Evolutionary conservation across 2,888 invertebrate genomes (phyloP), one percentile per base, ranked within the genome.

Genomic region (Calameuta pallipes): DNA sequence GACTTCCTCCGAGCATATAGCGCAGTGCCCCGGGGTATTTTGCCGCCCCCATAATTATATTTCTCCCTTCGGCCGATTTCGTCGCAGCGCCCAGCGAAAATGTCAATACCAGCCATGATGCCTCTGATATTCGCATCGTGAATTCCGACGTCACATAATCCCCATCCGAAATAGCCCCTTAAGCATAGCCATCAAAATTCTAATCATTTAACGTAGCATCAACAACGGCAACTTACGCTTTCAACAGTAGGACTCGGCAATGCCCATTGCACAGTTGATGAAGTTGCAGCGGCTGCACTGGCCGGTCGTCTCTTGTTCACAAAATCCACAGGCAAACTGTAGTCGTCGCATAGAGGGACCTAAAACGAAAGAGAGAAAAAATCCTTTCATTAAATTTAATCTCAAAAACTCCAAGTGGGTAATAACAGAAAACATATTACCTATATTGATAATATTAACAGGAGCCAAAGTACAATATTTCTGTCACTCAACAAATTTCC

Each of bases 261-360:
- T 76, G 92, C 92, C 92, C 93, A 94, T 93, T 96, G 92, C 91
- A 95, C 91, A 92, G 94, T 92, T n/a, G 90, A 87, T 34, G 88
- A 87, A 69, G 83, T 77, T 88, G 93, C 91, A 89, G 93, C 92
- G 75, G 92, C 93, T 86, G 94, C 94, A 90, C 94, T 92, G 92
- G 95, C 92, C 92, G 96, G 92, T 92, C 96, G 91, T 93, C 93
- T 93, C 90, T 94, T 96, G 81, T 94, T 93, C 84, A 96, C 95
- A 91, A 96, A 96, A 92, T 97, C 97, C 86, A 96, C 95, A 76
- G 97, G 97, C 86, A 96, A 93, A 92, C 96, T 96, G 92, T 97
- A 97, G 92, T 97, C 97, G 89, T 97, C 97, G 92, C 96, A 96
- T 87, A 97, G 93, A 83, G 96, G 95, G 89, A 97, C 95, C 97